phyloP scores from a whole-genome alignment of 1,140 invertebrate species.

The Saccostrea glomerata region DNA sequence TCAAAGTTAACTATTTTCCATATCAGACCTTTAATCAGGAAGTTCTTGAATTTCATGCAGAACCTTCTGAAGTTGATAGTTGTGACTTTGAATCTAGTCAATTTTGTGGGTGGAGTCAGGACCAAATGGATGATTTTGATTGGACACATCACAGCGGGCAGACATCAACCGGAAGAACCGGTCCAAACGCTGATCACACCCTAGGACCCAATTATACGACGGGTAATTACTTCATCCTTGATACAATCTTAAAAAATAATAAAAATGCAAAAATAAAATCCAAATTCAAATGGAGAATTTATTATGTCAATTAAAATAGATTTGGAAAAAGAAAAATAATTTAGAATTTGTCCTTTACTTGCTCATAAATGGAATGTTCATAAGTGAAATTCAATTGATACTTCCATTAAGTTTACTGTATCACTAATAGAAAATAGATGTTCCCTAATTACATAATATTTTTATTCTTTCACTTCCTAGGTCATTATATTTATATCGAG shows the following conservation, averaged over 20 bases:
- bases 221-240: not conserved
- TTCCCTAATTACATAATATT: not conserved
- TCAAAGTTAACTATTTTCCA: no score
- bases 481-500: constrained; percentile 86
- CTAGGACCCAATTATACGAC: not conserved
- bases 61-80: not conserved
- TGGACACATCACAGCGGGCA: constrained; percentile 65
- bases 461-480: constrained; percentile 56
- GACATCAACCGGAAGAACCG: constrained; percentile 66
- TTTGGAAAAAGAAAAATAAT: not conserved
- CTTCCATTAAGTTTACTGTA: not conserved
- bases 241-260: no score
- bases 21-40: no score
- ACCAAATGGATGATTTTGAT: constrained; percentile 70
- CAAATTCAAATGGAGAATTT: not conserved
- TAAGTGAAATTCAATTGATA: not conserved
- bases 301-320: not conserved
- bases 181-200: constrained; percentile 69
- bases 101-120: constrained; percentile 71
- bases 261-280: not conserved
- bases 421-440: not conserved
- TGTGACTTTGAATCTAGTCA: constrained; percentile 69
- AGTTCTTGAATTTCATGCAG: not conserved
- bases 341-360: no score
- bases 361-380: no score